Evolutionary conservation across 2,113 vertebrate genomes (phyloP).

Genomic region (Phoxinus phoxinus): DNA sequence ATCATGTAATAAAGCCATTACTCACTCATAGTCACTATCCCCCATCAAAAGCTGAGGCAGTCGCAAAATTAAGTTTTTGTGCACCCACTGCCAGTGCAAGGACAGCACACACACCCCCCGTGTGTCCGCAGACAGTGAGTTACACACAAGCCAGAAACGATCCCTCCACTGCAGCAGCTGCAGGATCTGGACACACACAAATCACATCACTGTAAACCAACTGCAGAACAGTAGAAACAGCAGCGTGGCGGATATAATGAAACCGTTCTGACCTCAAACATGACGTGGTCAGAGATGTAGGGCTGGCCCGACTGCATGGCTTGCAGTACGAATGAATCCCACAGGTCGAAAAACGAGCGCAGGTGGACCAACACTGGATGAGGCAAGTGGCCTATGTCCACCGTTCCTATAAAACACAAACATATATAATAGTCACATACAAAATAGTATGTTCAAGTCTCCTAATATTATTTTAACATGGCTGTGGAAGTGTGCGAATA

Average conservation of each 20-base stretch:
- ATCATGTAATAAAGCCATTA: background rate
- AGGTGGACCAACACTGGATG: constrained; percentile 90
- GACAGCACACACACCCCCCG: constrained; percentile 85
- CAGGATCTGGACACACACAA: constrained; percentile 66
- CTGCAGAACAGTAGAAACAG: background rate
- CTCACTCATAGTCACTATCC: constrained; percentile 83
- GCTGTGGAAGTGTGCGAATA: constrained; percentile 55
- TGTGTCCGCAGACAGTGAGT: constrained; percentile 78
- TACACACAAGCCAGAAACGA: constrained; percentile 86
- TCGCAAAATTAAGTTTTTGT: constrained; percentile 84
- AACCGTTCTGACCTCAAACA: constrained; percentile 73
- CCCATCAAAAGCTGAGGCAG: constrained; percentile 84
- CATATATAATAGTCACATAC: background rate
- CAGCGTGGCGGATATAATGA: background rate
- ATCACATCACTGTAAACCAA: background rate
- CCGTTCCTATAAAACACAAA: constrained; percentile 77
- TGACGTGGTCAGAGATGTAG: constrained; percentile 81
- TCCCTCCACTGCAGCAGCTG: constrained; percentile 85
- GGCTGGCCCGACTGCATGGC: constrained; percentile 84
- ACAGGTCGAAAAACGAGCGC: constrained; percentile 89
- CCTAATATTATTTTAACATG: background rate
- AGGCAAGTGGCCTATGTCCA: constrained; percentile 85
- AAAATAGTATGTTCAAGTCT: background rate
- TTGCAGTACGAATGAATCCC: constrained; percentile 81
- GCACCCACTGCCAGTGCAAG: constrained; percentile 97